Evolutionary conservation across 2,888 invertebrate genomes (phyloP).

Genomic region (Cheilosia pagana): DNA sequence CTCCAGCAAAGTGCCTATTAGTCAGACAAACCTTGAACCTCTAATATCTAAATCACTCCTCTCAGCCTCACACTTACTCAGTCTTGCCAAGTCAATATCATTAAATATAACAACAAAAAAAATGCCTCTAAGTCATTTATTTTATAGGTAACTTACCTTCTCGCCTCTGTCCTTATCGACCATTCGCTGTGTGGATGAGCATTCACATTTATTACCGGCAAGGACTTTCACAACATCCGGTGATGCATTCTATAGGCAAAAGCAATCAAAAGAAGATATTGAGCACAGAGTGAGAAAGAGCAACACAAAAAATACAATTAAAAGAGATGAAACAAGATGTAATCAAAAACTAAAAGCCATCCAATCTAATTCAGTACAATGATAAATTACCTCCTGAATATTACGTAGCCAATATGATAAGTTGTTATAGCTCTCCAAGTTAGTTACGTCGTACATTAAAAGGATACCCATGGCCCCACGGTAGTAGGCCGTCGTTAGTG

Average conservation of each 20-base stretch:
- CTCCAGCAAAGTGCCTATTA: constrained; percentile 2
- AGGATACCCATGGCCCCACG: constrained; percentile 96
- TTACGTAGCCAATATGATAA: constrained; percentile 95
- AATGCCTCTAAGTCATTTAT: constrained; percentile 40
- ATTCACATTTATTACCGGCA: constrained; percentile 94
- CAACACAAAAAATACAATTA: constrained; percentile 42
- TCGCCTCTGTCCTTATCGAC: constrained; percentile 91
- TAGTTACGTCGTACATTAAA: constrained; percentile 95
- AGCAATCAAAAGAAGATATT: constrained; percentile 42
- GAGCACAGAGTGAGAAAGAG: background rate
- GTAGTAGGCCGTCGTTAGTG: constrained; percentile 94
- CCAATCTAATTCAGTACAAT: constrained; percentile 30
- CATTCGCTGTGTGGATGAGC: constrained; percentile 88
- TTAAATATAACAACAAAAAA: constrained; percentile 12
- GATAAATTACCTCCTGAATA: constrained; percentile 90
- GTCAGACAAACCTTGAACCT: constrained; percentile 56
- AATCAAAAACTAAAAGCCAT: constrained; percentile 36
- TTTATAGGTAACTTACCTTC: constrained; percentile 85
- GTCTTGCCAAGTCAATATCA: constrained; percentile 38
- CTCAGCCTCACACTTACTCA: background rate
- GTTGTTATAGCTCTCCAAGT: constrained; percentile 94
- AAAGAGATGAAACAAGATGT: constrained; percentile 30
- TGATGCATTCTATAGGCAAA: constrained; percentile 89
- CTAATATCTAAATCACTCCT: constrained; percentile 35
- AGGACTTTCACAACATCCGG: constrained; percentile 94